Conservation (phyloP, 2,888 invertebrate species). For the Phengaris alcon region DNA sequence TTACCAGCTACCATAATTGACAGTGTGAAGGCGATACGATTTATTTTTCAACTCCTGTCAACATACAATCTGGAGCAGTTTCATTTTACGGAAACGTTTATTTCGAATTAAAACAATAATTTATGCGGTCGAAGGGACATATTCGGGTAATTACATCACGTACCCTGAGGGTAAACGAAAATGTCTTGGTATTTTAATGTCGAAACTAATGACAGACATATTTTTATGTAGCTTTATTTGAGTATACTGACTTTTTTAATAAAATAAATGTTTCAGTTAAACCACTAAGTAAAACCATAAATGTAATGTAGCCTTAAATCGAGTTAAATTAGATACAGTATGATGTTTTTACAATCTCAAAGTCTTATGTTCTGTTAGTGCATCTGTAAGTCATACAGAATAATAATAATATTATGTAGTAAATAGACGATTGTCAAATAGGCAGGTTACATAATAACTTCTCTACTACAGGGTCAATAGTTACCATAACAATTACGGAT, state of each 20-base stretch:
- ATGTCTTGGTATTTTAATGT: not conserved
- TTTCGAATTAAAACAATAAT: constrained; percentile 20
- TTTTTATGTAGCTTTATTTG: not conserved
- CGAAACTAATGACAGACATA: not conserved
- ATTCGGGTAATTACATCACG: constrained; percentile 8
- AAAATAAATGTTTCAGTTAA: too few species aligned
- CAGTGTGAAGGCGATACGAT: constrained; percentile 53
- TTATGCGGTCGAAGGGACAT: constrained; percentile 17
- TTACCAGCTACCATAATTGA: constrained; percentile 60
- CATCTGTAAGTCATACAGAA: too few species aligned
- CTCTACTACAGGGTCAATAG: not conserved
- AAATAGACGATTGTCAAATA: not conserved
- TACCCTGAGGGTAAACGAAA: constrained; percentile 3
- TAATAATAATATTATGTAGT: not conserved
- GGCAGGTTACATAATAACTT: constrained; percentile 8
- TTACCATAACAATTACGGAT: not conserved
- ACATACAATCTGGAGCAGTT: constrained; percentile 40
- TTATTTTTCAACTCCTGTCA: constrained; percentile 54
- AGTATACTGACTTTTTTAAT: too few species aligned
- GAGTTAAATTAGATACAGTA: too few species aligned
- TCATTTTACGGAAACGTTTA: constrained; percentile 14
- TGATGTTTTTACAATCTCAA: too few species aligned
- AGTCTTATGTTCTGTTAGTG: too few species aligned
- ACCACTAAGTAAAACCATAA: too few species aligned
- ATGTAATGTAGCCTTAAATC: too few species aligned